Base-by-base conservation (phyloP, 1,140 invertebrate genomes). In the Agrilus planipennis region DNA sequence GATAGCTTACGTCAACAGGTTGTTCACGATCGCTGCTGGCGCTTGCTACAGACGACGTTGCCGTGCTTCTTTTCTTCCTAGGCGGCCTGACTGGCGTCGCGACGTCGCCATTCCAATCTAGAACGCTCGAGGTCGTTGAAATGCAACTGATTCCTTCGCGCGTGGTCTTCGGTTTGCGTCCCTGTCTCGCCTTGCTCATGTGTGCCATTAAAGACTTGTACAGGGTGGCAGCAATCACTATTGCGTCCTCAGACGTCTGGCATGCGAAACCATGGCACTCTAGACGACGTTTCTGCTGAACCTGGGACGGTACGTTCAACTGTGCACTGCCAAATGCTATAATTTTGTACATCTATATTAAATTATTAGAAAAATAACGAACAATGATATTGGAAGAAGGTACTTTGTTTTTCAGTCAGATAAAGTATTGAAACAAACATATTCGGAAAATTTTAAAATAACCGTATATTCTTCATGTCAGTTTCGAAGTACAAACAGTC, bases 231-330 rank as follows among this genome's bases (percentile, higher is more conserved):
- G 88, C 88, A 41, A 90, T 85, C 0, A 87, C 84, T 19, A 92
- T 81, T 16, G 89, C 87, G 58, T 91, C 87, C 63, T 91, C 86
- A 10, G 85, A 79, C 49, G 72, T 78, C 53, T 80, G 77, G 64
- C 88, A 92, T 41, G 86, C 81, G 63, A 91, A 93, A 46, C 82
- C 88, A 64, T 93, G 89, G 60, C 88, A 92, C 63, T 91, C 85
- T 32, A 90, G 64, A n/a, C n/a, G n/a, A n/a, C n/a, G n/a, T 42
- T 84, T 70, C 52, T 80, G 81, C 2, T 81, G 77, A 6, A 81
- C 73, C 15, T n/a, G n/a, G n/a, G n/a, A n/a, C n/a, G n/a, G n/a
- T n/a, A n/a, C n/a, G n/a, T n/a, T n/a, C n/a, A n/a, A n/a, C n/a
- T n/a, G n/a, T n/a, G n/a, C n/a, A n/a, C n/a, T n/a, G n/a, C n/a